These are phyloP conservation scores for Spermophilus dauricus DNA, from an alignment of 2,113 vertebrate species.

Conservation along the genomic window DNA sequence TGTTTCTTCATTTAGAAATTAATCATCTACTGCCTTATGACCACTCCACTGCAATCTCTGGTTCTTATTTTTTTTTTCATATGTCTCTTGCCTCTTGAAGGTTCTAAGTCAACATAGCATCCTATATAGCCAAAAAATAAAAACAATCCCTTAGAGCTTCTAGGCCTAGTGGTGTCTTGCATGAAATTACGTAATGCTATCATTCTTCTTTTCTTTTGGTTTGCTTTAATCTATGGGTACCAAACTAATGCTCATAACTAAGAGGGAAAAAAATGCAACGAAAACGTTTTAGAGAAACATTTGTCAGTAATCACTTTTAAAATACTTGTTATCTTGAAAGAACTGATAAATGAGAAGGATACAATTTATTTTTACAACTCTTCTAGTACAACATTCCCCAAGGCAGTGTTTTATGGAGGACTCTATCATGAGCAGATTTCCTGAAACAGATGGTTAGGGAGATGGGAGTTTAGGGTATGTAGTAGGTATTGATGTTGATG, in stretches of 20 bases:
- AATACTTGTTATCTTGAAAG: not conserved
- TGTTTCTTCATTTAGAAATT: not conserved
- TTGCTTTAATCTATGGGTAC: not conserved
- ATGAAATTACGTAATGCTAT: not conserved
- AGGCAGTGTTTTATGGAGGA: not conserved
- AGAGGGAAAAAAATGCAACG: not conserved
- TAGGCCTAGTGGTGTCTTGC: not conserved
- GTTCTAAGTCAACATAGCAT: not conserved
- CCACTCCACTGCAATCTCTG: not conserved
- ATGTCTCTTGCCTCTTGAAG: not conserved
- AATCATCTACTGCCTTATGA: not conserved
- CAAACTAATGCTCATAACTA: not conserved
- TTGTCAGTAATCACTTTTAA: not conserved
- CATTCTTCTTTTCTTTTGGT: not conserved
- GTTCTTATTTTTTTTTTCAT: not conserved
- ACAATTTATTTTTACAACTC: not conserved
- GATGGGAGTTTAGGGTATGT: not conserved
- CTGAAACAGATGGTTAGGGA: not conserved
- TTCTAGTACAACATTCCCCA: not conserved
- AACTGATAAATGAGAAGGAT: not conserved
- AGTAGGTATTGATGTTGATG: not conserved
- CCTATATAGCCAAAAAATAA: not conserved
- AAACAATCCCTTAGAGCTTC: not conserved
- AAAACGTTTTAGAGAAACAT: not conserved
- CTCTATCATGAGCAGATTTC: not conserved